Percentiles rank a stretch among this genome's conserved stretches.
phyloP scores from a whole-genome alignment of 2,888 invertebrate species.

The Acanthosepion pharaonis region DNA sequence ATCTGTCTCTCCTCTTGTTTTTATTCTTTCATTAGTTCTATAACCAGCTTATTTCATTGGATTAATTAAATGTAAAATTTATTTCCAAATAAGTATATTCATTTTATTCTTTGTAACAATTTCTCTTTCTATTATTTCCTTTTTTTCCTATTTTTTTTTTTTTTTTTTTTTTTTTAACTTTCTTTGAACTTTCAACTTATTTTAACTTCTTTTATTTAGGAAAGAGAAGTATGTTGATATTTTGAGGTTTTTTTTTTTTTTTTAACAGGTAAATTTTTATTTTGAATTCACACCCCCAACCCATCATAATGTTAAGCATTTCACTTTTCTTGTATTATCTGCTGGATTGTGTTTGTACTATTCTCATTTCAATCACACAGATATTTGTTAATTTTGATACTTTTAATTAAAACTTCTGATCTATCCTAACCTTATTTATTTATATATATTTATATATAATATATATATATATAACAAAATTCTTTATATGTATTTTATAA shows the following conservation, averaged over 20 bases:
- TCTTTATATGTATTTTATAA: background rate
- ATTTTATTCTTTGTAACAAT: background rate
- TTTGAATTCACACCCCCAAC: background rate
- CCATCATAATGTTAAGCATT: background rate
- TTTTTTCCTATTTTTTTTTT: background rate
- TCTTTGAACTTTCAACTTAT: background rate
- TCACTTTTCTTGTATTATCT: background rate
- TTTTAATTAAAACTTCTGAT: slow-evolving; percentile 33
- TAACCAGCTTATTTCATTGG: background rate
- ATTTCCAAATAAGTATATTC: background rate
- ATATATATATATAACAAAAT: background rate
- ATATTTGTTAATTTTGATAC: background rate
- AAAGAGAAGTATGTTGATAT: background rate
- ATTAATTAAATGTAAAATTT: background rate
- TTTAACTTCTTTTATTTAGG: background rate
- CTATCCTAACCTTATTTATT: background rate
- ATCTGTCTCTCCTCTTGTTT: background rate
- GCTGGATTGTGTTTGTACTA: slow-evolving; percentile 1
- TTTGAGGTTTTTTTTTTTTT: background rate
- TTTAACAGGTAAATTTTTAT: background rate
- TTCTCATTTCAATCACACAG: background rate
- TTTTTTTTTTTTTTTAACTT: background rate
- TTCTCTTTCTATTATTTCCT: background rate
- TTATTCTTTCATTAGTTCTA: background rate
- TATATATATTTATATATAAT: too few relatives aligned